Evolutionary conservation across 2,797 vertebrate genomes (phyloP).

Genomic region (Esox lucius): DNA sequence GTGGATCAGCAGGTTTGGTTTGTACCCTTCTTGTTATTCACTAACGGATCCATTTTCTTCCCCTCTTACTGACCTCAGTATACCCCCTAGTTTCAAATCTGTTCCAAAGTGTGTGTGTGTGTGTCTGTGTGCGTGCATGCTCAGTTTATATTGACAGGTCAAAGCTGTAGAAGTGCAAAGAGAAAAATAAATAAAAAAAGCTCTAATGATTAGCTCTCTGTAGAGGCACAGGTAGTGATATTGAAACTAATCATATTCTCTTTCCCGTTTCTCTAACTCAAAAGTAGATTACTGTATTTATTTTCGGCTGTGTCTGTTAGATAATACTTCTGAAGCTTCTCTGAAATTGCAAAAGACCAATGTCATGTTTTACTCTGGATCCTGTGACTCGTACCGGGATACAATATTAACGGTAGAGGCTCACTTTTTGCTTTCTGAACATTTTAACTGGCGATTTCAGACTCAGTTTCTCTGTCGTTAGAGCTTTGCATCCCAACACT

Average conservation of each 20-base stretch:
- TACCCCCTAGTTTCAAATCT: conserved; percentile 18
- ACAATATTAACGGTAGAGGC: conserved; percentile 58
- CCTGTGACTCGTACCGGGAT: conserved; percentile 38
- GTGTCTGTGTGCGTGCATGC: conserved; percentile 3
- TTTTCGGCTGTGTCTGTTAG: conserved; percentile 33
- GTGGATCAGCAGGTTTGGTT: conserved; percentile 10
- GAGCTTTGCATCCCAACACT: conserved; percentile 72
- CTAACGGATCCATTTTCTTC: conserved; percentile 38
- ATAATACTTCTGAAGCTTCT: conserved; percentile 40
- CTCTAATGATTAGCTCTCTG: conserved; percentile 64
- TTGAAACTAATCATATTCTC: conserved; percentile 42
- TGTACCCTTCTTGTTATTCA: conserved; percentile 32
- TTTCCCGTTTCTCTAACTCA: conserved; percentile 39
- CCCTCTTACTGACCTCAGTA: conserved; percentile 10
- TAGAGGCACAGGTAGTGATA: conserved; percentile 32
- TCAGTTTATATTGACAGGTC: conserved; percentile 69
- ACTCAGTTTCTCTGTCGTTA: conserved; percentile 75
- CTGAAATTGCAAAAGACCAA: conserved; percentile 45
- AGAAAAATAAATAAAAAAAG: conserved; percentile 41
- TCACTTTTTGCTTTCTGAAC: conserved; percentile 63
- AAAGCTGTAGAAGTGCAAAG: conserved; percentile 67
- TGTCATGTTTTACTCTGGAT: conserved; percentile 10
- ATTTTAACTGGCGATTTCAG: conserved; percentile 62
- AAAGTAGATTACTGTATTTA: conserved; percentile 26
- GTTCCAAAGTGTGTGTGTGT: neutral